Base-by-base conservation (phyloP, 2,113 vertebrate genomes). In the Noturus placidus region DNA sequence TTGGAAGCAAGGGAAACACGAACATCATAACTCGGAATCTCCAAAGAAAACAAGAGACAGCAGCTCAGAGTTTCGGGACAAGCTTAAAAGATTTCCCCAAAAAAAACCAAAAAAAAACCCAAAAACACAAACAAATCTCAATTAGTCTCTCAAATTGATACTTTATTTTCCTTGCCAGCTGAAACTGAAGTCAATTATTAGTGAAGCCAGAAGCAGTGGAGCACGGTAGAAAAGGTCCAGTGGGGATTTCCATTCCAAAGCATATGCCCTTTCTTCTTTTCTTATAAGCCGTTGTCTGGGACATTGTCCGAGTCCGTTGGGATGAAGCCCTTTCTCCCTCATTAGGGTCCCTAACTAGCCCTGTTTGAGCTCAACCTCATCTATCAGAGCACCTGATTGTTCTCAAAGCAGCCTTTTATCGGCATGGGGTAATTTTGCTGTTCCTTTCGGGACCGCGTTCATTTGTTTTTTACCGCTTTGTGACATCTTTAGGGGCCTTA, bases 401-500 rank as follows among this genome's bases (percentile, higher is more conserved):
- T 90, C 78, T 19, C 17, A 38, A 19, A 19, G 87, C 88, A 89
- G 83, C 33, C 65, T 88, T 85, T 83, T 63, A 82, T 87, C 86
- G 83, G 19, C 14, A 35, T 69, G 56, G 87, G 56, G 82, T 85
- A 77, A 90, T 88, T 90, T 87, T 83, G 80, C 85, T 85, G 42
- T 85, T 90, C 85, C 69, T 82, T 87, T 87, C 56, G 22, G 83
- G 70, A 74, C 27, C 61, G 25, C 17, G 69, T 52, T 85, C 86
- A 80, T 86, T 89, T 91, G 82, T 84, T 83, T 87, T 79, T 89
- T 86, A 79, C 85, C 65, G 54, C 65, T 91, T 80, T 17, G 56
- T 81, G 57, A 54, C 56, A 89, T 89, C 90, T 90, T 86, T 83
- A 90, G 90, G 80, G 89, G 87, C 85, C 86, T 81, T 91, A 91